phyloP scores from a whole-genome alignment of 2,113 vertebrate species.

The Cinclus cinclus region DNA sequence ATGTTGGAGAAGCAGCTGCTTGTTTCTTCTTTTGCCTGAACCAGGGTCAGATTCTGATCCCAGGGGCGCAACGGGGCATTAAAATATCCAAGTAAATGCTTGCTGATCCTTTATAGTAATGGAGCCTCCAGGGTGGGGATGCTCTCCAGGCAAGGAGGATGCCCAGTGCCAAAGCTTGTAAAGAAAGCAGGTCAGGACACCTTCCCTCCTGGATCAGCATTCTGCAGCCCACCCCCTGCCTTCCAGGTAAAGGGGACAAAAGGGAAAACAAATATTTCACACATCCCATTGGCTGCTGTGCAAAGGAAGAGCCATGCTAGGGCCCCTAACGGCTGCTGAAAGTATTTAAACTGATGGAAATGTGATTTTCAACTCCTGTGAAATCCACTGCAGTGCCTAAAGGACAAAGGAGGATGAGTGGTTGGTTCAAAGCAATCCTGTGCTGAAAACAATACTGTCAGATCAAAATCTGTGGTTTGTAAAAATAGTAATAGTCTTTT shows the following conservation, averaged over 20 bases:
- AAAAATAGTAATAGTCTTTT: background rate
- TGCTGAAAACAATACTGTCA: background rate
- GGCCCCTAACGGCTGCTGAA: background rate
- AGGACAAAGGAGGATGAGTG: background rate
- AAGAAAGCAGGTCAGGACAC: background rate
- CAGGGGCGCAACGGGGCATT: background rate
- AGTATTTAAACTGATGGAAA: background rate
- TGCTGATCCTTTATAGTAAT: background rate
- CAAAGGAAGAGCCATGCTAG: background rate
- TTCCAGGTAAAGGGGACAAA: background rate
- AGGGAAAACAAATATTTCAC: background rate
- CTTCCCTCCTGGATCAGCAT: background rate
- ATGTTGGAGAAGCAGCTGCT: background rate
- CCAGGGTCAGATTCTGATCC: background rate
- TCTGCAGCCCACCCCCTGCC: background rate
- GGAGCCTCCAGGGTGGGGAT: background rate
- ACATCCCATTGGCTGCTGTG: background rate
- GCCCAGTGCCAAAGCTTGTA: background rate
- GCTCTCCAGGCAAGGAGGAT: background rate
- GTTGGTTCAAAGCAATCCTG: background rate
- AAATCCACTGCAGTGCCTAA: background rate
- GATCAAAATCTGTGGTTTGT: background rate
- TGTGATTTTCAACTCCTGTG: background rate
- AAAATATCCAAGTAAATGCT: background rate
- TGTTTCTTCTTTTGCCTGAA: background rate